Evolutionary conservation across 1,140 invertebrate species (phyloP).

Genomic region (Lethrus apterus): DNA sequence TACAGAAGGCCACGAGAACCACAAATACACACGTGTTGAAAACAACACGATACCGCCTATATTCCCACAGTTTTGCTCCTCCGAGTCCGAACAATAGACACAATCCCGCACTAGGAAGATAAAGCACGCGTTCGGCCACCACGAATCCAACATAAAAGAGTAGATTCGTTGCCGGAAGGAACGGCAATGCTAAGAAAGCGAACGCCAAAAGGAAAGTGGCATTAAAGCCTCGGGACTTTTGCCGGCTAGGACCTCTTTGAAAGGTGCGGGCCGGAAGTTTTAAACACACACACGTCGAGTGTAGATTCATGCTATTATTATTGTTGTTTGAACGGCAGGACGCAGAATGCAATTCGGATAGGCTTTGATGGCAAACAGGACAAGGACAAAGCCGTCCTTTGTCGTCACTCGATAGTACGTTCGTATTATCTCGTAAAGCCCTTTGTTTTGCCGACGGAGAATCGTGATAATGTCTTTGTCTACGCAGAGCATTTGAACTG

Average conservation of each 20-base stretch:
- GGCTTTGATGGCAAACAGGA: conserved; percentile 45
- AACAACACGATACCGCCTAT: conserved; percentile 34
- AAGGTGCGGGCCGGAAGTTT: neutral
- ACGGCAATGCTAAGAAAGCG: conserved; percentile 78
- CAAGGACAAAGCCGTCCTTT: conserved; percentile 40
- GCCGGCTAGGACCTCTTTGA: conserved; percentile 2
- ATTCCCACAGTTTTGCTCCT: conserved; percentile 47
- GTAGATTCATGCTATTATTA: conserved; percentile 41
- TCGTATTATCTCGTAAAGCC: neutral
- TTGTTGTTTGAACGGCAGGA: conserved; percentile 50
- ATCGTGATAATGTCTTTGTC: conserved; percentile 12
- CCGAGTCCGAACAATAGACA: conserved; percentile 80
- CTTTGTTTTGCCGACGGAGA: conserved; percentile 10
- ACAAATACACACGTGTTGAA: conserved; percentile 49
- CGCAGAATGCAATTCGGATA: conserved; percentile 48
- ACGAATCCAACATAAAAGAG: conserved; percentile 97
- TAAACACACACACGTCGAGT: conserved; percentile 27
- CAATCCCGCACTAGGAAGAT: conserved; percentile 92
- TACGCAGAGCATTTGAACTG: conserved; percentile 19
- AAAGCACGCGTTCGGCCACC: conserved; percentile 90
- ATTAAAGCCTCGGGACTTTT: conserved; percentile 38
- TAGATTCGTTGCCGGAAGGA: conserved; percentile 87
- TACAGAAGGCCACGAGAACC: conserved; percentile 62
- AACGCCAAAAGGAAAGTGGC: conserved; percentile 54
- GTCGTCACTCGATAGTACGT: conserved; percentile 9